A percentile compares a stretch with the other conserved stretches of the same genome.
Evolutionary conservation across 1,140 invertebrate species (phyloP).

Genomic region (Drosophila eugracilis): DNA sequence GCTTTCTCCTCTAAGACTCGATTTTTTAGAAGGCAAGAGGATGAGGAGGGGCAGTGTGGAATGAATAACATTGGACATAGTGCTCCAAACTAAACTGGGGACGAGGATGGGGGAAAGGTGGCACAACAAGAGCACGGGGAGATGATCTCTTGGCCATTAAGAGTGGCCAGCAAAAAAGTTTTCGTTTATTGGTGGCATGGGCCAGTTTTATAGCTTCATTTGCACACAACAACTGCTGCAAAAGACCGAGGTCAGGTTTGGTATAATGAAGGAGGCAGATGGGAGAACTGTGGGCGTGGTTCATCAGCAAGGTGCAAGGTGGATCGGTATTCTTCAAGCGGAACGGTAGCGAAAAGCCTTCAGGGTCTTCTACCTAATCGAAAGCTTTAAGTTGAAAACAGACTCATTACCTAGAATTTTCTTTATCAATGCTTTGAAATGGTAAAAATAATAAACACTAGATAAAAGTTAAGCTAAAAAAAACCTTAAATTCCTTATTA

Average conservation of each 20-base stretch:
- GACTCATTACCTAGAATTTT: neutral
- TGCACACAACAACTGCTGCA: conserved; percentile 44
- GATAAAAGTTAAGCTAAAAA: too few species aligned
- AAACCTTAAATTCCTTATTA: too few species aligned
- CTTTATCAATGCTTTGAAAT: neutral
- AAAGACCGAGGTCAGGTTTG: conserved; percentile 37
- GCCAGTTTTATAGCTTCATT: conserved; percentile 78
- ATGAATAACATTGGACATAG: conserved; percentile 29
- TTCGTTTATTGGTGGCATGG: conserved; percentile 62
- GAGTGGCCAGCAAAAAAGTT: conserved; percentile 62
- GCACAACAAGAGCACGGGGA: conserved; percentile 1
- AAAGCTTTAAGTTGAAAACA: neutral
- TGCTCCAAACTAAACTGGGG: conserved; percentile 5
- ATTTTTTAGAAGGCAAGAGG: neutral
- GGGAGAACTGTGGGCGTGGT: conserved; percentile 22
- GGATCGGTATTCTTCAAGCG: conserved; percentile 17
- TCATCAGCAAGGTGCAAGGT: conserved; percentile 14
- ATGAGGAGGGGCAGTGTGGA: neutral
- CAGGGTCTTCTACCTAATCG: neutral
- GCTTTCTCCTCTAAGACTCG: conserved; percentile 63
- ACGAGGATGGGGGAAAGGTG: neutral
- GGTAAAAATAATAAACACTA: too few species aligned
- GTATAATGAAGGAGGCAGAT: neutral
- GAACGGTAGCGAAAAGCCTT: conserved; percentile 18
- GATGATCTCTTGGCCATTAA: conserved; percentile 67